Evolutionary conservation across 2,113 vertebrate species (phyloP).

Genomic region (Callipepla californica): DNA sequence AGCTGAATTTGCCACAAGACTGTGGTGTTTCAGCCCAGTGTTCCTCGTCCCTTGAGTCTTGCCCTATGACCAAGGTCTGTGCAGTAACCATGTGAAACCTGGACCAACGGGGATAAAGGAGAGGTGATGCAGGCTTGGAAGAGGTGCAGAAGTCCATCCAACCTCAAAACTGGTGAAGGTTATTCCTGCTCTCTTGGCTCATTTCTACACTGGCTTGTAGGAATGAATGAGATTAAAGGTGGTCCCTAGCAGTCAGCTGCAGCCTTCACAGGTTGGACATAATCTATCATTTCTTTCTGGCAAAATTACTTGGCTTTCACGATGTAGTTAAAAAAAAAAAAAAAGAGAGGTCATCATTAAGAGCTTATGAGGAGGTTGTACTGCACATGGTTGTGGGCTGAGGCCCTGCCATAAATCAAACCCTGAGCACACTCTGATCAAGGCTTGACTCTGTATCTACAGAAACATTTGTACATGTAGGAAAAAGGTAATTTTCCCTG

Average conservation of each 20-base stretch:
- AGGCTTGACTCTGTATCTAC: background rate
- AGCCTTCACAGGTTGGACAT: background rate
- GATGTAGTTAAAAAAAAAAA: too few relatives aligned
- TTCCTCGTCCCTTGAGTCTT: background rate
- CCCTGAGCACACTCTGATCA: background rate
- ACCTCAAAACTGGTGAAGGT: background rate
- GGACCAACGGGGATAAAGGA: background rate
- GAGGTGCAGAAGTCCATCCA: too few relatives aligned
- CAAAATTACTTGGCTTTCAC: background rate
- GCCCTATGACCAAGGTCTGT: background rate
- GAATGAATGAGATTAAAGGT: background rate
- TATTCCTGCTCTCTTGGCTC: background rate
- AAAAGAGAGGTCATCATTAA: background rate
- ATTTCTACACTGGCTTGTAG: background rate
- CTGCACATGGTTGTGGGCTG: background rate
- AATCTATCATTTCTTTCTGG: background rate
- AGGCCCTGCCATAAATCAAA: background rate
- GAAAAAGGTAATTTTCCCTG: background rate
- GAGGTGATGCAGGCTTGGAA: background rate
- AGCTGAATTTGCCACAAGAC: background rate
- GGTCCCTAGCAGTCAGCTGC: background rate
- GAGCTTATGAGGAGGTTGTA: background rate
- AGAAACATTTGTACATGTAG: background rate
- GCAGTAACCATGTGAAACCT: background rate
- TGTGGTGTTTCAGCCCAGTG: rapidly evolving